Percentiles rank a stretch among this genome's conserved stretches.
Evolutionary conservation across 2,113 vertebrate genomes (phyloP).

Genomic region (Anarhynchus alexandrinus): DNA sequence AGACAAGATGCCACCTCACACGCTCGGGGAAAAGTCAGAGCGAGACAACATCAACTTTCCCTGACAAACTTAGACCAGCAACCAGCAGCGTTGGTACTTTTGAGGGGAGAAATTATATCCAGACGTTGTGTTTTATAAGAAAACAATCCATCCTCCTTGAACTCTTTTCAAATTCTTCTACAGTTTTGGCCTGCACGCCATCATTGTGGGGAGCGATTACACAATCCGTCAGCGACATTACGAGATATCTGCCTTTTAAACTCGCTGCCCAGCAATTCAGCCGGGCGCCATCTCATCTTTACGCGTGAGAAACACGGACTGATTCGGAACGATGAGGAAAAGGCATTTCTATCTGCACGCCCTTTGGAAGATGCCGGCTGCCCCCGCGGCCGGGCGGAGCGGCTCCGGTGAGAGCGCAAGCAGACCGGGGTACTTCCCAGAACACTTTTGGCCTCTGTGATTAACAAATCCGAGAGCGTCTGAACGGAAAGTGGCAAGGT

Average conservation of each 20-base stretch:
- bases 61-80: background rate
- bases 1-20: background rate
- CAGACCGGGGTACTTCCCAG: background rate
- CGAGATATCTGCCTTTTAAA: background rate
- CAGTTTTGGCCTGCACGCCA: background rate
- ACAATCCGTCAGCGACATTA: background rate
- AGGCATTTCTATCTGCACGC: background rate
- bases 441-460: fast-evolving
- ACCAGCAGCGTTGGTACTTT: background rate
- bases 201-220: background rate
- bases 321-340: background rate
- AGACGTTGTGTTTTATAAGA: background rate
- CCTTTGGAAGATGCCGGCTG: background rate
- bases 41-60: background rate
- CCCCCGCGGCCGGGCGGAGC: background rate
- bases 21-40: background rate
- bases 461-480: background rate
- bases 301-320: fast-evolving
- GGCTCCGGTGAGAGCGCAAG: background rate
- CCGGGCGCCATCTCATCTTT: background rate
- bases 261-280: background rate
- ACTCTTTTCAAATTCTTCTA: no score
- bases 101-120: background rate
- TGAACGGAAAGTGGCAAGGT: background rate
- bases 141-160: background rate